Base-by-base conservation (phyloP, 1,140 invertebrate genomes). In the Hesperophylax magnus region DNA sequence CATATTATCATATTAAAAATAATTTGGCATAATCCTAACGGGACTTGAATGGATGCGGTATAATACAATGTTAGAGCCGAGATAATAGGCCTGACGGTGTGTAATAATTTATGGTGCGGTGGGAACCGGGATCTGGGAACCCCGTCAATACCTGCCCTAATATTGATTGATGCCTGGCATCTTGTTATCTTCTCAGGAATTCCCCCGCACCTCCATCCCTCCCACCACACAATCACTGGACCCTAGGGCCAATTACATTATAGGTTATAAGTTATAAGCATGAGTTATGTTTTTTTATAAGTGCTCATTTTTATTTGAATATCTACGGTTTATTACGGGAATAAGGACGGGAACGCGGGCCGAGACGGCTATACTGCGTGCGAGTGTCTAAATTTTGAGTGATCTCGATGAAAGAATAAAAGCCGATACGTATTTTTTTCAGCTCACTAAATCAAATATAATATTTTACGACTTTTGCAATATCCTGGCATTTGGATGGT, bases 71-170 rank as follows among this genome's bases (percentile, higher is more conserved):
- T 24, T 65, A 2, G 1, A 17, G 24, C n/a, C 6, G 34, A 17
- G 63, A 27, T 67, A 31, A n/a, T n/a, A 27, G 39, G 63, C 4
- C 17, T 27, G 22, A 31, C 63, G 4, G 31, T 15, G 20, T 65
- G 63, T 22, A 22, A 39, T 71, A 47, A 47, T 69, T 69, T 69
- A 47, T 69, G 9, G 31, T 47, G 39, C 71, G 27, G 24, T 58
- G 53, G 71, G 54, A 27, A 27, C 24, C 31, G 53, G 71, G 54
- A 27, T n/a, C 24, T 7, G 6, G 18, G 11, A 17, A 22, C 27
- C 71, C 7, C 71, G 71, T 75, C 71, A 75, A 75, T 75, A 75
- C 71, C 71, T 75, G 71, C n/a, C 31, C 71, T 75, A 75, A 75
- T 75, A 75, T 54, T 56, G 71, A 75, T 75, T 75, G 71, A 75